Percentiles rank a stretch among this genome's conserved stretches.
phyloP scores from a whole-genome alignment of 2,797 vertebrate species.

The Xenops minutus region DNA sequence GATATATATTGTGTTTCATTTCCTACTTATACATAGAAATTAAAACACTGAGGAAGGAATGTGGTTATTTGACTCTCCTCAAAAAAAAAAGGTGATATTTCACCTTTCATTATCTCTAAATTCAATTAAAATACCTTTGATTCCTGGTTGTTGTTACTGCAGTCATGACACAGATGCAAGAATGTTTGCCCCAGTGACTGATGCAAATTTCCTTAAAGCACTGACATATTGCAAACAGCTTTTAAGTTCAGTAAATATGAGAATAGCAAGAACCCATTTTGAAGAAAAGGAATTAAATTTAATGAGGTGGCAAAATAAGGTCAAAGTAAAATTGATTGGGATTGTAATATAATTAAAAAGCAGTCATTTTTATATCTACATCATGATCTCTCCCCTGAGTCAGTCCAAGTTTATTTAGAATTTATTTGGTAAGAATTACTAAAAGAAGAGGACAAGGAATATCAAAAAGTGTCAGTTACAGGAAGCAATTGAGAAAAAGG shows the following conservation, averaged over 20 bases:
- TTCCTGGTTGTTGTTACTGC: neutral
- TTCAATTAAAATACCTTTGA: neutral
- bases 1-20: neutral
- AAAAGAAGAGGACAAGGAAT: neutral
- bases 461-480: neutral
- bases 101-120: neutral
- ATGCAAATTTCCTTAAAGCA: neutral
- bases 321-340: neutral
- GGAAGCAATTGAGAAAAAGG: neutral
- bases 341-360: neutral
- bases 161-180: neutral
- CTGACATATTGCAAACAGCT: neutral
- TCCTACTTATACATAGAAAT: neutral
- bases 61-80: neutral
- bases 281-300: neutral
- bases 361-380: neutral
- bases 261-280: neutral
- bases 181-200: neutral
- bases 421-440: neutral
- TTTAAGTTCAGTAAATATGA: neutral
- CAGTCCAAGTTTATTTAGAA: conserved; percentile 2
- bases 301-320: neutral
- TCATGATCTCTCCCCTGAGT: neutral
- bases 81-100: neutral
- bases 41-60: neutral